These are phyloP conservation scores for Cybosia mesomella DNA, from an alignment of 2,888 invertebrate species.

Conservation along the genomic window DNA sequence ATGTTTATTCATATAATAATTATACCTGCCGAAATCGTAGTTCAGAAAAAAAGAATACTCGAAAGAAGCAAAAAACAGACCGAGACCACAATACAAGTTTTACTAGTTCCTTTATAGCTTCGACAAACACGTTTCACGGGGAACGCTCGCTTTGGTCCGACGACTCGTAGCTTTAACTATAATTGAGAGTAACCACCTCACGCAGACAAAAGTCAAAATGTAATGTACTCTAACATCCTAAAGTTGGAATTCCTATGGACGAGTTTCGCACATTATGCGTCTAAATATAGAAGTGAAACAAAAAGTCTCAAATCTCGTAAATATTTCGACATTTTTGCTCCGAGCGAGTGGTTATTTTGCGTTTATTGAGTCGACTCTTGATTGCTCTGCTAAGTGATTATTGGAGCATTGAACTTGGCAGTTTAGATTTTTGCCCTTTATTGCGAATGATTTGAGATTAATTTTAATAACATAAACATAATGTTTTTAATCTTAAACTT, in stretches of 20 bases:
- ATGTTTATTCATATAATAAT: constrained; percentile 47
- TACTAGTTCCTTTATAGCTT: constrained; percentile 78
- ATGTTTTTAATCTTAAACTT: constrained; percentile 5
- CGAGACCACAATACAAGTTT: constrained; percentile 71
- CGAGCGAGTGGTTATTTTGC: constrained; percentile 75
- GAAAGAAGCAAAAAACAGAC: constrained; percentile 64
- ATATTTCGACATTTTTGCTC: constrained; percentile 79
- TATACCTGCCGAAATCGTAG: constrained; percentile 51
- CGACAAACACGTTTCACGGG: constrained; percentile 74
- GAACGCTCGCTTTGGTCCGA: constrained; percentile 74
- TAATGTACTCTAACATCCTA: constrained; percentile 59
- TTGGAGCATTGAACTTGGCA: constrained; percentile 77
- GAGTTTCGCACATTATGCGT: constrained; percentile 58
- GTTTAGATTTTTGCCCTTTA: constrained; percentile 55
- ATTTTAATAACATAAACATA: constrained; percentile 18
- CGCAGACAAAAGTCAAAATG: constrained; percentile 60
- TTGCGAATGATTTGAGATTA: constrained; percentile 36
- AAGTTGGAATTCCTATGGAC: constrained; percentile 65
- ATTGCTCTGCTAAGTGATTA: constrained; percentile 72
- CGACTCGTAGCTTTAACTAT: constrained; percentile 57
- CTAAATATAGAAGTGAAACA: constrained; percentile 72
- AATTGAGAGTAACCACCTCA: constrained; percentile 64
- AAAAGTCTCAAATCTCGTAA: constrained; percentile 76
- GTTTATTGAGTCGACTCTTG: constrained; percentile 75
- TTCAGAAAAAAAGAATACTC: constrained; percentile 47